Evolutionary conservation across 2,797 vertebrate species (phyloP), one percentile per base, ranked within the genome.

Genomic region (Notolepis coatsorum): DNA sequence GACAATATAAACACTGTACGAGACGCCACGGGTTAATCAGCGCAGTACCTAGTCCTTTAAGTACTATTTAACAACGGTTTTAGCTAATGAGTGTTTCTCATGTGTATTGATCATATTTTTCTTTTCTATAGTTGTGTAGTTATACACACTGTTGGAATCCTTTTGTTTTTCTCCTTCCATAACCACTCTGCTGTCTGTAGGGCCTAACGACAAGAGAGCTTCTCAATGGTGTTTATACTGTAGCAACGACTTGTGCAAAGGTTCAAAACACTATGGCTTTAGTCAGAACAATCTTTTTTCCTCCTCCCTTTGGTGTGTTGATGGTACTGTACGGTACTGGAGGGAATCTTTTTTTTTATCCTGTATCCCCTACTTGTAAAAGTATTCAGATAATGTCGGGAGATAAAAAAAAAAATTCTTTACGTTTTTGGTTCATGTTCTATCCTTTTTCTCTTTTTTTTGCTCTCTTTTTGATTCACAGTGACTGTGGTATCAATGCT

Each of bases 221-320:
- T 70, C 47, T 53, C 15, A 64, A 61, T 79, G 86, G 88, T 91
- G 90, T 92, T 91, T 79, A 77, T 65, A n/a, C n/a, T n/a, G n/a
- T n/a, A n/a, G n/a, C n/a, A 75, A 73, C 76, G 65, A 38, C 52
- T 53, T 61, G 71, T 79, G 74, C 71, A 60, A 65, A 66, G 60
- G 58, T 77, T 82, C 30, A 75, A 71, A 89, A 92, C 91, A 92
- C 91, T 93, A 93, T 27, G 12, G 73, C 66, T 66, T 61, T 27
- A 59, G 33, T 63, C 28, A 42, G 41, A 75, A 45, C 41, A 38
- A 53, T 61, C 42, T 43, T 63, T 66, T 75, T 67, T 58, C 38
- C 81, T 75, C 68, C 57, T 72, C 42, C 61, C 58, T 39, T 80
- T 72, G 86, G 82, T 80, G 60, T 88, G 87, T 77, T 33, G 21